Base-by-base conservation (phyloP, 2,113 vertebrate genomes). In the Erythrocercus mccallii region DNA sequence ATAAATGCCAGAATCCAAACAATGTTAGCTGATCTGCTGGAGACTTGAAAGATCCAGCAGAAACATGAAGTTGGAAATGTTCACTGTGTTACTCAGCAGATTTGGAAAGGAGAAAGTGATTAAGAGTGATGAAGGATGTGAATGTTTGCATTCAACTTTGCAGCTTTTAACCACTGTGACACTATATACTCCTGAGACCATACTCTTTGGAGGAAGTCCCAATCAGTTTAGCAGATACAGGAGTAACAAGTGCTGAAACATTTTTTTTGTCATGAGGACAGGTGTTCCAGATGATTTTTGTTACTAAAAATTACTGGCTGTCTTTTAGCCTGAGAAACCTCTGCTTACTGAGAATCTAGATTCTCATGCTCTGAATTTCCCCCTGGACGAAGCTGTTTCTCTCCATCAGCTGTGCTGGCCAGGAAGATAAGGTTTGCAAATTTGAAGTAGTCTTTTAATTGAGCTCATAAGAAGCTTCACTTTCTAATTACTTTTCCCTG, bases 51-150 rank as follows among this genome's bases (percentile, higher is more conserved):
- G n/a, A 31, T 69, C 40, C 40, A 61, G 20, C 13, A 66, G 47
- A 54, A 91, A 38, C 6, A 25, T 0, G 0, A 45, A 81, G 22
- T 4, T 76, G 21, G 31, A 81, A 91, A 47, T 0, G 0, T 54
- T 35, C 30, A 30, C 22, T 23, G 12, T 0, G 0, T 69, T 86
- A 74, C 22, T 60, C 28, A 45, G 37, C 28, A 64, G 56, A 92
- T 25, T 0, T 53, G 54, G 58, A 72, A 92, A 82, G 31, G 2
- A 5, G 24, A 65, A 81, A 89, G 11, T 38, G 22, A 33, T 42
- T 65, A 78, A 42, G 53, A 61, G 6, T 4, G 9, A 42, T 61
- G 11, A 85, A 20, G 24, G 15, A 71, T 16, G 4, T 40, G 25
- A 64, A 71, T 21, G 9, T n/a, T 58, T 85, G 25, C 33, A 45